Evolutionary conservation across 2,888 invertebrate species (phyloP).

Genomic region (Busseola fusca): DNA sequence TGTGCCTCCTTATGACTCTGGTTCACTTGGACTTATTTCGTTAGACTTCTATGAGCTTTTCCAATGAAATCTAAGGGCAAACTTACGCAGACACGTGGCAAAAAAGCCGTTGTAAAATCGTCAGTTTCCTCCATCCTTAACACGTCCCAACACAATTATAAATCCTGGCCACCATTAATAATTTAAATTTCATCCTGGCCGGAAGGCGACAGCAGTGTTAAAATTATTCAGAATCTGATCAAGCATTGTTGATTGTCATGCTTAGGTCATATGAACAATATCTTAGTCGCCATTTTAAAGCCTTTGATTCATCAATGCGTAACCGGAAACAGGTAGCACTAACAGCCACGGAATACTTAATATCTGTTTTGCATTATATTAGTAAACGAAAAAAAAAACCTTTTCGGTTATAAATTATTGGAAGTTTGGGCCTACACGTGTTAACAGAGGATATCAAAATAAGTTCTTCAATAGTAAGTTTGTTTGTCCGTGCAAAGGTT

Average conservation of each 20-base stretch:
- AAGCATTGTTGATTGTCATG: conserved; percentile 56
- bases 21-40: no score
- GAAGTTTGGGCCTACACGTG: conserved; percentile 25
- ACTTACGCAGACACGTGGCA: neutral
- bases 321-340: conserved; percentile 59
- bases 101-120: conserved; percentile 15
- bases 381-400: conserved; percentile 26
- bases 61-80: neutral
- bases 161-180: conserved; percentile 21
- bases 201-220: conserved; percentile 43
- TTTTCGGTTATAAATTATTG: conserved; percentile 18
- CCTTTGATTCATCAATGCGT: conserved; percentile 57
- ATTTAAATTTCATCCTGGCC: conserved; percentile 42
- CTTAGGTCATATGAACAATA: conserved; percentile 52
- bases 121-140: conserved; percentile 13
- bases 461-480: conserved; percentile 20
- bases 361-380: conserved; percentile 57
- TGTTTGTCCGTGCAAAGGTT: conserved; percentile 21
- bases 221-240: conserved; percentile 59
- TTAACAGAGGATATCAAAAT: conserved; percentile 6
- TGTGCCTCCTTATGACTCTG: neutral
- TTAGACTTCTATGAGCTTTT: no score
- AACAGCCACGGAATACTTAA: conserved; percentile 58
- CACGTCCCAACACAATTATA: conserved; percentile 26
- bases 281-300: conserved; percentile 51